A percentile compares a stretch with the other conserved stretches of the same genome.
Conservation (phyloP, 92 coral and sea anemone genomes). For the Parazoanthus darwini region DNA sequence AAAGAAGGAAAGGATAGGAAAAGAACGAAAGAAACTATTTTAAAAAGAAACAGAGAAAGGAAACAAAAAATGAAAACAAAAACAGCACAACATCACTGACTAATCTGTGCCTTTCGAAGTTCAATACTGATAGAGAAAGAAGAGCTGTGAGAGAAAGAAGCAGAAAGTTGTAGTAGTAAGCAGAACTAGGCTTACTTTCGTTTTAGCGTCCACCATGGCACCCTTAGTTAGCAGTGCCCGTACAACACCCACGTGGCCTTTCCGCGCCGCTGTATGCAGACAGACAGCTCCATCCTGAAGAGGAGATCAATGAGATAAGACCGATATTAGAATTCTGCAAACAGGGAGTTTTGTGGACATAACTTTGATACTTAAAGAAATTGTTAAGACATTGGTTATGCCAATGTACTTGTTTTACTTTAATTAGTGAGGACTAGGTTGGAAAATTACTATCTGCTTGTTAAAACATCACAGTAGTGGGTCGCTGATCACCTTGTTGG, state of each 20-base stretch:
- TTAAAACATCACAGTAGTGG: neutral
- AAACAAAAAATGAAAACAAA: neutral
- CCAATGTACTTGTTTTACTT: too few species aligned
- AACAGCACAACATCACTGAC: neutral
- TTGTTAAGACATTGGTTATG: too few species aligned
- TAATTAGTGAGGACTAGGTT: too few species aligned
- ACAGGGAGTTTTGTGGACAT: too few species aligned
- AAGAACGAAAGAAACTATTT: neutral
- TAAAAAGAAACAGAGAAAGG: neutral
- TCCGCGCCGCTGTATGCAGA: constrained; percentile 93
- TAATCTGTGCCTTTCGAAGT: neutral
- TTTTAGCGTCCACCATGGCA: constrained; percentile 92
- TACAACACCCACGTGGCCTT: constrained; percentile 96
- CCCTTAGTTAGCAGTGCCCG: constrained; percentile 89
- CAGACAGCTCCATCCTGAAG: constrained; percentile 96
- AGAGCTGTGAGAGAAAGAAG: neutral
- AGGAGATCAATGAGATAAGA: neutral
- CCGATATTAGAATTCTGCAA: too few species aligned
- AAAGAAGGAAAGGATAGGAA: neutral
- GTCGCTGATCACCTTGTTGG: constrained; percentile 75
- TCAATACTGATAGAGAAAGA: neutral
- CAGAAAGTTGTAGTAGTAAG: neutral
- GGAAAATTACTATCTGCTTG: neutral
- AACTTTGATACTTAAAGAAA: too few species aligned
- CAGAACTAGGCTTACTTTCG: constrained; percentile 60